A percentile compares a stretch with the other conserved stretches of the same genome.
phyloP scores from a whole-genome alignment of 2,113 vertebrate genomes.

The Anhinga anhinga region DNA sequence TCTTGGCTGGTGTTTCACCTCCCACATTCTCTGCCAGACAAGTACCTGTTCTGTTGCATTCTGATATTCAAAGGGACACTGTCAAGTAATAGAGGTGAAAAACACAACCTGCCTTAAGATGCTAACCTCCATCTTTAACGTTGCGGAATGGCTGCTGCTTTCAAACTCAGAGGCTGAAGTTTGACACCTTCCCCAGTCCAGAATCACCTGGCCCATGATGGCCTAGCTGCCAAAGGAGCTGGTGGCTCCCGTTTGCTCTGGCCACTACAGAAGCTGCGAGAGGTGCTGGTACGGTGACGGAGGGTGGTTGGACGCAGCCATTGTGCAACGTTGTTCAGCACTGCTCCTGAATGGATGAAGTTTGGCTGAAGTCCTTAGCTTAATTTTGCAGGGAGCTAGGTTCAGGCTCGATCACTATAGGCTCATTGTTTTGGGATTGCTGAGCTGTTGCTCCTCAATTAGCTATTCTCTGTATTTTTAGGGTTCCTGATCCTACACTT shows the following conservation, averaged over 20 bases:
- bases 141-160: background rate
- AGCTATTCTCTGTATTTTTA: background rate
- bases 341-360: background rate
- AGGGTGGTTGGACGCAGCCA: background rate
- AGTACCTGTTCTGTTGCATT: constrained; percentile 14
- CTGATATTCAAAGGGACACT: constrained; percentile 48
- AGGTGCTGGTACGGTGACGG: background rate
- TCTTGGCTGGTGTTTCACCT: background rate
- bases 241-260: background rate
- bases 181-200: background rate
- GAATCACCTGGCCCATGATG: background rate
- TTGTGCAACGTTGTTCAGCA: background rate
- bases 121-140: background rate
- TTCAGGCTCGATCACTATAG: background rate
- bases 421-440: background rate
- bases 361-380: background rate
- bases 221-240: background rate
- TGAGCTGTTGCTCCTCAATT: background rate
- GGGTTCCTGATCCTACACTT: background rate
- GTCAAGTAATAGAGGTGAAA: background rate
- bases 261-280: background rate
- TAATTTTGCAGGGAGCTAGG: background rate
- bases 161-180: background rate
- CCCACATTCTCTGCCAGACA: background rate
- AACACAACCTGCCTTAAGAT: background rate